phyloP scores from a whole-genome alignment of 2,113 vertebrate genomes.

The Gila orcuttii region DNA sequence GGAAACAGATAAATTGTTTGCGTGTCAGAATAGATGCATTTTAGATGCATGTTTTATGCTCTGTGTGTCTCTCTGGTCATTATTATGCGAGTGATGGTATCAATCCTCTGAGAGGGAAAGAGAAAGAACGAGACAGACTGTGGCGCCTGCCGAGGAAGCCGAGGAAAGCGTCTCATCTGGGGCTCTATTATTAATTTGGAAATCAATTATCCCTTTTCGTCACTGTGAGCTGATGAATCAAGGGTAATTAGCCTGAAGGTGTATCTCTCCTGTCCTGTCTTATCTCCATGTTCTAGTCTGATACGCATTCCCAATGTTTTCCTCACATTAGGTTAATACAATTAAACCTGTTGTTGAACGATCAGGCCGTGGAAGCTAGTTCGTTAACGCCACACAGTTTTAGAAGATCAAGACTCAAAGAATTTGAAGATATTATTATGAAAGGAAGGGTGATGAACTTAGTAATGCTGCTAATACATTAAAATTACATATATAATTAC shows the following conservation, averaged over 20 bases:
- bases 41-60: neutral
- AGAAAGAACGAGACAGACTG: neutral
- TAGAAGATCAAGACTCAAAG: neutral
- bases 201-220: constrained; percentile 46
- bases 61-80: neutral
- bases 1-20: neutral
- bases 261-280: constrained; percentile 41
- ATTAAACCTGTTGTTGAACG: constrained; percentile 45
- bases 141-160: neutral
- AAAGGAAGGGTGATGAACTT: neutral
- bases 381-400: neutral
- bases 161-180: constrained; percentile 44
- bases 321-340: constrained; percentile 45
- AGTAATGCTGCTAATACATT: neutral
- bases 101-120: neutral
- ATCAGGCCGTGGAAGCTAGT: constrained; percentile 1
- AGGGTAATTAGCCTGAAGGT: constrained; percentile 53
- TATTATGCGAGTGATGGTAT: neutral
- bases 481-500: neutral
- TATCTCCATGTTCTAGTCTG: constrained; percentile 29
- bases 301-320: constrained; percentile 48
- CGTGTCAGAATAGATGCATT: neutral
- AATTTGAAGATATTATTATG: neutral
- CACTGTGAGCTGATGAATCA: constrained; percentile 48
- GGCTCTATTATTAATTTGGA: constrained; percentile 49